A percentile compares a stretch with the other conserved stretches of the same genome.
phyloP scores from a whole-genome alignment of 2,113 vertebrate species.

The Perca flavescens region DNA sequence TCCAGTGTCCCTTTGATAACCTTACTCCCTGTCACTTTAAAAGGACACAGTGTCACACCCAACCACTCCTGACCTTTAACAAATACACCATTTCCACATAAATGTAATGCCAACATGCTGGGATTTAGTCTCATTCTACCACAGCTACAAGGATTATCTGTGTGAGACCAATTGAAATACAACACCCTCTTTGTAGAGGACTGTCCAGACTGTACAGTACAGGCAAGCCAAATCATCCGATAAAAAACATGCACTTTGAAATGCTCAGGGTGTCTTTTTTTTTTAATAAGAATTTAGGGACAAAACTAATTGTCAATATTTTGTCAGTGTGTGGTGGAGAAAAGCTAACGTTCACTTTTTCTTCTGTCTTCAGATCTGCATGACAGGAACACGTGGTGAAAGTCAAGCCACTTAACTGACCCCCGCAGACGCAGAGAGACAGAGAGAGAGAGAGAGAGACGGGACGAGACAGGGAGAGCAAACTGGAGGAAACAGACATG shows the following conservation, averaged over 20 bases:
- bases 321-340: not conserved
- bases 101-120: not conserved
- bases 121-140: not conserved
- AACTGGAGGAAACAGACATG: conserved; percentile 37
- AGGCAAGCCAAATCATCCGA: not conserved
- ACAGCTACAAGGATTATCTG: conserved; percentile 35
- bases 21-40: conserved; percentile 27
- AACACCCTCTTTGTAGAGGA: not conserved
- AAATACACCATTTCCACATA: not conserved
- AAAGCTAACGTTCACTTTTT: not conserved
- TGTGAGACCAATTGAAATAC: not conserved
- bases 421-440: not conserved
- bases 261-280: not conserved
- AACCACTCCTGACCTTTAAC: conserved; percentile 38
- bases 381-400: conserved; percentile 22
- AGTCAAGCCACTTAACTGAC: not conserved
- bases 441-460: not conserved
- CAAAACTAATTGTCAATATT: not conserved
- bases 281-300: not conserved
- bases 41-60: conserved; percentile 27
- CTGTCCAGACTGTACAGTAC: not conserved
- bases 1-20: not conserved
- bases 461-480: not conserved
- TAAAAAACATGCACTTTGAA: not conserved
- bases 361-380: conserved; percentile 24